Evolutionary conservation across 1,140 invertebrate species (phyloP).

Genomic region (Euglossa dilemma): DNA sequence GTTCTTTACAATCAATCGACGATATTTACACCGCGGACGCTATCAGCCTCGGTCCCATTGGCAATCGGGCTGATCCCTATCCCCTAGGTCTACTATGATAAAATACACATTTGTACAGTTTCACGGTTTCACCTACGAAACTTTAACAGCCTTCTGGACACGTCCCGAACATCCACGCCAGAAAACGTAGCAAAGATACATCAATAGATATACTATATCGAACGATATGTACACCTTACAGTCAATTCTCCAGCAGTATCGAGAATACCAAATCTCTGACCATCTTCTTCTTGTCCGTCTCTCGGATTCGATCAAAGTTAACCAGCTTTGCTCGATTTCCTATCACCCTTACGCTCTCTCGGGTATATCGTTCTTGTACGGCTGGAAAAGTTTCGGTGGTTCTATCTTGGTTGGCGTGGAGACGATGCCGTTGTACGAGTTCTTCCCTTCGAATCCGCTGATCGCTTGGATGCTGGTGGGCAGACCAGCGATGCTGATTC

Average conservation of each 20-base stretch:
- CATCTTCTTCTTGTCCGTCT: too few relatives aligned
- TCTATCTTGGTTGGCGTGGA: constrained; percentile 75
- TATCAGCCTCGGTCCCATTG: not conserved
- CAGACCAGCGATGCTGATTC: constrained; percentile 53
- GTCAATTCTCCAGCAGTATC: too few relatives aligned
- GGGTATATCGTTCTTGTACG: constrained; percentile 85
- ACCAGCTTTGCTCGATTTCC: not conserved
- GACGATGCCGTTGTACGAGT: constrained; percentile 8
- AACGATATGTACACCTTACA: not conserved
- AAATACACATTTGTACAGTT: too few relatives aligned
- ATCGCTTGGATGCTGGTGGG: constrained; percentile 60
- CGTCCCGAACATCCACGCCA: too few relatives aligned
- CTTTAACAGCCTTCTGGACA: too few relatives aligned
- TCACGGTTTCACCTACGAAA: too few relatives aligned
- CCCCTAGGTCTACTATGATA: too few relatives aligned
- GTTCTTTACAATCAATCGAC: constrained; percentile 10
- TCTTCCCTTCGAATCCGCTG: constrained; percentile 64
- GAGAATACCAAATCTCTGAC: too few relatives aligned
- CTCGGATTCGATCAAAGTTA: not conserved
- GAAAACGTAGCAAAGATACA: too few relatives aligned
- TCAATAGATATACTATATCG: not conserved
- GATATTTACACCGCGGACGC: not conserved
- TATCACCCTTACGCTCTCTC: constrained; percentile 69
- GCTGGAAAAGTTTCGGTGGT: constrained; percentile 87
- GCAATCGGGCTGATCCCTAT: not conserved